Percentiles rank a stretch among this genome's conserved stretches.
Conservation (phyloP, 2,888 invertebrate genomes). For the Lacanobia wlatinum region DNA sequence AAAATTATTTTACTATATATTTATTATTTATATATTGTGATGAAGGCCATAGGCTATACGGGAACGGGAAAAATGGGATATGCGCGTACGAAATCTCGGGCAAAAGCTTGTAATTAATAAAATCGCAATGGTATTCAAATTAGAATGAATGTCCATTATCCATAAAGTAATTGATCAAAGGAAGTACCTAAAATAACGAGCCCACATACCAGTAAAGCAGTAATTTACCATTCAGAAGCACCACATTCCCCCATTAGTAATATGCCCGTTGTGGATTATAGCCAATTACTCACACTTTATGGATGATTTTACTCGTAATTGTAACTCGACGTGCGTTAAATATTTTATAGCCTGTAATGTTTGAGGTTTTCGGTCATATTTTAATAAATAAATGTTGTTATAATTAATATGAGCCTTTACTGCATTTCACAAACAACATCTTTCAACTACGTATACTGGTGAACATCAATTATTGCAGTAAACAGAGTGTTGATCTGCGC, state of each 20-base stretch:
- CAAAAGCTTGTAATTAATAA: too few relatives aligned
- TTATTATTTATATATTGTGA: too few relatives aligned
- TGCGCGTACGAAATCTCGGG: too few relatives aligned
- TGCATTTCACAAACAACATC: background rate
- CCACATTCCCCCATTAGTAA: slow-evolving; percentile 49
- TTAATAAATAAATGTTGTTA: slow-evolving; percentile 1
- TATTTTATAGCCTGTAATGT: slow-evolving; percentile 36
- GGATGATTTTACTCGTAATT: slow-evolving; percentile 37
- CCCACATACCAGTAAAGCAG: slow-evolving; percentile 2
- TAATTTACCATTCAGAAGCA: slow-evolving; percentile 45
- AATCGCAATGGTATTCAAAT: too few relatives aligned
- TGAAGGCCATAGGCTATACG: too few relatives aligned
- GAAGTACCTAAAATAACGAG: background rate
- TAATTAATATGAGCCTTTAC: background rate
- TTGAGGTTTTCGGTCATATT: slow-evolving; percentile 6
- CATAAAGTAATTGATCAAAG: background rate
- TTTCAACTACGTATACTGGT: background rate
- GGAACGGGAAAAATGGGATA: too few relatives aligned
- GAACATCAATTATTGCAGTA: background rate
- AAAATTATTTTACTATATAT: too few relatives aligned
- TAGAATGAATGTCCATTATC: too few relatives aligned
- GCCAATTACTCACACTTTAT: slow-evolving; percentile 56
- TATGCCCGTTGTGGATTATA: slow-evolving; percentile 49
- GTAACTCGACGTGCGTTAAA: slow-evolving; percentile 34
- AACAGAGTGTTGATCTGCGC: slow-evolving; percentile 9